Conservation (phyloP, 2,113 vertebrate genomes). For the Chelonoidis abingdonii region DNA sequence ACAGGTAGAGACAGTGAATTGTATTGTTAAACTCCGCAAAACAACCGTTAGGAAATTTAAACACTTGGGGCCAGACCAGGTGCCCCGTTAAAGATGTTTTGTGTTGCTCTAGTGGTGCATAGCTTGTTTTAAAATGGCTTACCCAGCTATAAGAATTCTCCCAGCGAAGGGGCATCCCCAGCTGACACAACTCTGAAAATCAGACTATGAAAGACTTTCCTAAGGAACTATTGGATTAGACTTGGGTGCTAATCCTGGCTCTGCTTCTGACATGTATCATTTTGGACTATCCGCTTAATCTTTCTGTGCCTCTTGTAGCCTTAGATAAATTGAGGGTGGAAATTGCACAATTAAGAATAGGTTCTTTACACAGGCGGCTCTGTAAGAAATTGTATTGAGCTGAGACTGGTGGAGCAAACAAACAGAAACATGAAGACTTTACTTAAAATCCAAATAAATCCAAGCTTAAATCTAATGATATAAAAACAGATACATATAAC, state of each 20-base stretch:
- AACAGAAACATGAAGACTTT: not conserved
- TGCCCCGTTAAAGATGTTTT: not conserved
- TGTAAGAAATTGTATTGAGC: not conserved
- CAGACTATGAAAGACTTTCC: accelerated
- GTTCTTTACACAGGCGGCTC: not conserved
- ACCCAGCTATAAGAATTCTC: not conserved
- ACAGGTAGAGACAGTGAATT: not conserved
- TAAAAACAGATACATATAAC: not conserved
- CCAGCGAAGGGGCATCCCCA: accelerated
- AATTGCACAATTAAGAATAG: not conserved
- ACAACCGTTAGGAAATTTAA: not conserved
- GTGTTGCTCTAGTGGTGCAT: not conserved
- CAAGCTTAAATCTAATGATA: not conserved
- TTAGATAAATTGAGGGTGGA: not conserved
- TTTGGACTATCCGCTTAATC: not conserved
- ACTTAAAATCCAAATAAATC: not conserved
- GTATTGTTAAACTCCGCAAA: not conserved
- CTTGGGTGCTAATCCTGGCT: not conserved
- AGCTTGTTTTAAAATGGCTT: not conserved
- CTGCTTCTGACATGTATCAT: not conserved
- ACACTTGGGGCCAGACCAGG: not conserved
- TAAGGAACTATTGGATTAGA: not conserved
- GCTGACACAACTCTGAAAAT: accelerated
- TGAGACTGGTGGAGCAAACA: not conserved
- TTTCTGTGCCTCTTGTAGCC: not conserved